phyloP scores from a whole-genome alignment of 2,888 invertebrate species.

The Clostera curtula region DNA sequence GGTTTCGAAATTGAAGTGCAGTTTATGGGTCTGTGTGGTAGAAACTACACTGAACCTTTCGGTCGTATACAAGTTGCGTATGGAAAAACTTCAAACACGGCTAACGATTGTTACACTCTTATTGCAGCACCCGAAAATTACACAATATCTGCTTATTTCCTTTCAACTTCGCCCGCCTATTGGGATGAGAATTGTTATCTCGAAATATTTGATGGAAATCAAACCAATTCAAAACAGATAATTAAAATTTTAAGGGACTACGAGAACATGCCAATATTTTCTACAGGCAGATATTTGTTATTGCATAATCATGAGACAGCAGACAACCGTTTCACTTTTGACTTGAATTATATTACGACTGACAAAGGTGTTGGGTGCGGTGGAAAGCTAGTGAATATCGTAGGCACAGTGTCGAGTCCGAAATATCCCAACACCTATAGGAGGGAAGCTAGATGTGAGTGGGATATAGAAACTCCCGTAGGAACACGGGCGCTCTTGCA shows the following conservation, averaged over 20 bases:
- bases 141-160: conserved; percentile 81
- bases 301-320: conserved; percentile 58
- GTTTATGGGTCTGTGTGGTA: conserved; percentile 60
- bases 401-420: conserved; percentile 56
- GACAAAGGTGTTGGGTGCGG: conserved; percentile 60
- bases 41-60: conserved; percentile 81
- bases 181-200: conserved; percentile 44
- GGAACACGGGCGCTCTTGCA: conserved; percentile 38
- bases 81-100: conserved; percentile 5
- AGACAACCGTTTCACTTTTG: conserved; percentile 28
- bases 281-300: conserved; percentile 78
- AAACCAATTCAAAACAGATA: conserved; percentile 26
- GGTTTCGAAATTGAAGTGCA: conserved; percentile 81
- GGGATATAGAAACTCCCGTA: conserved; percentile 54
- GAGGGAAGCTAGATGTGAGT: conserved; percentile 43
- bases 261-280: conserved; percentile 73
- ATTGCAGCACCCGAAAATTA: conserved; percentile 79
- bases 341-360: conserved; percentile 47
- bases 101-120: conserved; percentile 73
- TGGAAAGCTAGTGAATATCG: conserved; percentile 38
- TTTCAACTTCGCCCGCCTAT: conserved; percentile 27
- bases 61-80: conserved; percentile 77
- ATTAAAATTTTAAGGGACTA: conserved; percentile 24
- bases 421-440: conserved; percentile 53
- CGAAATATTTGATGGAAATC: conserved; percentile 54